Evolutionary conservation across 1,140 invertebrate species (phyloP).

Genomic region (Subanguina moxae): DNA sequence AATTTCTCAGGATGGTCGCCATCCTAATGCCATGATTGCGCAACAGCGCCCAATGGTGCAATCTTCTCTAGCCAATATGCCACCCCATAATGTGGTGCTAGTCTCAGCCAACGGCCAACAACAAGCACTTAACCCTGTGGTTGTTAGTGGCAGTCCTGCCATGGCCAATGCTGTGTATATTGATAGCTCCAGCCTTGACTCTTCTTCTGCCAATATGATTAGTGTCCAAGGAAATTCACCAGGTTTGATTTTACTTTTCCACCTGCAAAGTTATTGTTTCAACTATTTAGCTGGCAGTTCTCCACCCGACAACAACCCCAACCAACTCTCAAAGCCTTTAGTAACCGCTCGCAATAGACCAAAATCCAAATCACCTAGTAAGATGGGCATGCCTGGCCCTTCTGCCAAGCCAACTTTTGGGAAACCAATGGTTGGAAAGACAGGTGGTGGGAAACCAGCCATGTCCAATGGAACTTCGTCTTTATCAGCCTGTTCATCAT

Average conservation of each 20-base stretch:
- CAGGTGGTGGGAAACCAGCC: neutral
- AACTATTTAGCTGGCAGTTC: neutral
- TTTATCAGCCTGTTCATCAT: neutral
- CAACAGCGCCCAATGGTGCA: slow-evolving; percentile 2
- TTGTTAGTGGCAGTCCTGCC: neutral
- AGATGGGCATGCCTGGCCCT: neutral
- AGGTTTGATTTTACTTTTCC: neutral
- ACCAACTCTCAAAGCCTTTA: neutral
- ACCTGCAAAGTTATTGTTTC: neutral
- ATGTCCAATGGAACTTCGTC: neutral
- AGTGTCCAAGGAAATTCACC: neutral
- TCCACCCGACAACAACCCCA: neutral
- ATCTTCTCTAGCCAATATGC: neutral
- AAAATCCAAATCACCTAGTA: neutral
- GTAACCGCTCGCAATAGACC: neutral
- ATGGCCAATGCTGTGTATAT: neutral
- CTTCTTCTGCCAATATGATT: neutral
- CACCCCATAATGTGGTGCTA: neutral
- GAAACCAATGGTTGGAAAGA: neutral
- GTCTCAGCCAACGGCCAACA: neutral
- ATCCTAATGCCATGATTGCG: neutral
- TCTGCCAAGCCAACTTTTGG: neutral
- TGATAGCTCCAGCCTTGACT: neutral
- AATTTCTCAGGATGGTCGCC: too few species aligned
- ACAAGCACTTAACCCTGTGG: neutral